Base-by-base conservation (phyloP, 2,888 invertebrate genomes). In the Sinelater perroti region DNA sequence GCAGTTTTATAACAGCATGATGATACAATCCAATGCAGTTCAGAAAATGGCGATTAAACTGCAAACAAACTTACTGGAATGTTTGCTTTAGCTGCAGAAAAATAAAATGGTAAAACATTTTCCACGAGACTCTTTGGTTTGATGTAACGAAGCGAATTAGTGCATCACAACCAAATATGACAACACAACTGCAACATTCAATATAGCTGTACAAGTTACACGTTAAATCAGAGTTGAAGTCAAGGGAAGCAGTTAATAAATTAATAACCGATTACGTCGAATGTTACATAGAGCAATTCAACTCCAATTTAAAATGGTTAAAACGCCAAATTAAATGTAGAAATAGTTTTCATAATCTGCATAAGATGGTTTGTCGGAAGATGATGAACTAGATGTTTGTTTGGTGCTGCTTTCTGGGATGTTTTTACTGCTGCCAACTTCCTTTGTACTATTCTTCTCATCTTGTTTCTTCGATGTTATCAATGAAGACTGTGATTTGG, bases 301-400 rank as follows among this genome's bases (percentile, higher is more conserved):
- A 28, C 16, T 14, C 4, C 24, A 16, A 21, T 36, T 33, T 28
- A 24, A 26, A 11, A n/a, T n/a, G n/a, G n/a, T n/a, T n/a, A n/a
- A n/a, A n/a, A n/a, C n/a, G n/a, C 13, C 4, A 3, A 18, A 18
- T 81, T 75, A 87, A 70, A 87, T 87, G 71, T 86, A 87, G 70
- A 87, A 83, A 73, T 85, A 87, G 75, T 87, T 86, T 70, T 87
- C 86, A 69, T 87, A 86, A 65, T 86, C 84, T 33, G 85, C 82
- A 66, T 85, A 86, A 3, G 82, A 78, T 50, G 81, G 78, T 46
- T 67, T 75, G 18, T 67, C 66, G 38, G 70, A 66, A 40, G 64
- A 63, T 55, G 40, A 3, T 21, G 30, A n/a, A n/a, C n/a, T n/a
- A 21, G 53, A 35, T 6, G 49, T 18, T 28, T 57, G 50, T 49